Conservation (phyloP, 2,888 invertebrate species). For the Sinhomidia bicolor region DNA sequence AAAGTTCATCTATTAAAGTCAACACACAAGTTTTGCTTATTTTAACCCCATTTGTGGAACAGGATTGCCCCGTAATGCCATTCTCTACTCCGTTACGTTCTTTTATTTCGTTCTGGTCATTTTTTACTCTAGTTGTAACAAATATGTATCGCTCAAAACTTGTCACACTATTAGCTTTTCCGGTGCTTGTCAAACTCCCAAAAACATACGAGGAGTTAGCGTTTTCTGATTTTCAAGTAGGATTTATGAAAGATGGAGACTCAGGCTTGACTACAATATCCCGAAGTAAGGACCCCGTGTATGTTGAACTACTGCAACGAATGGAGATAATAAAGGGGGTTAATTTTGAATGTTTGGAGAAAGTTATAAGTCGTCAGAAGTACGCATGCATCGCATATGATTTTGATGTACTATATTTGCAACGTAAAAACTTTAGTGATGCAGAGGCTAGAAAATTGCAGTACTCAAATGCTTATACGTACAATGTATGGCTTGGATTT, state of each 20-base stretch:
- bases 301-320: conserved; percentile 53
- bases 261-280: conserved; percentile 63
- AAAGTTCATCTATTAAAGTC: neutral
- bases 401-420: conserved; percentile 54
- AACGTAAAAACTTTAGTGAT: conserved; percentile 65
- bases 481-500: conserved; percentile 60
- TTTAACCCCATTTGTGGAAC: conserved; percentile 65
- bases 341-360: conserved; percentile 65
- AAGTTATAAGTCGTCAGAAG: conserved; percentile 38
- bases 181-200: conserved; percentile 55
- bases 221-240: conserved; percentile 47
- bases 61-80: conserved; percentile 42
- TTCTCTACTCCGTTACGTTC: conserved; percentile 19
- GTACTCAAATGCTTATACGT: conserved; percentile 47
- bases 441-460: conserved; percentile 46
- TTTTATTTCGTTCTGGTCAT: conserved; percentile 56
- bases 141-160: conserved; percentile 68
- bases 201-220: conserved; percentile 61
- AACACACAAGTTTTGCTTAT: conserved; percentile 31
- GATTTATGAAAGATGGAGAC: conserved; percentile 75
- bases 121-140: conserved; percentile 63
- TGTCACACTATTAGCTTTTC: conserved; percentile 64
- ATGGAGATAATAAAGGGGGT: conserved; percentile 70
- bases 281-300: conserved; percentile 67
- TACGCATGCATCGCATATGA: conserved; percentile 68